Base-by-base conservation (phyloP, 2,113 vertebrate species). In the Caranx ignobilis region DNA sequence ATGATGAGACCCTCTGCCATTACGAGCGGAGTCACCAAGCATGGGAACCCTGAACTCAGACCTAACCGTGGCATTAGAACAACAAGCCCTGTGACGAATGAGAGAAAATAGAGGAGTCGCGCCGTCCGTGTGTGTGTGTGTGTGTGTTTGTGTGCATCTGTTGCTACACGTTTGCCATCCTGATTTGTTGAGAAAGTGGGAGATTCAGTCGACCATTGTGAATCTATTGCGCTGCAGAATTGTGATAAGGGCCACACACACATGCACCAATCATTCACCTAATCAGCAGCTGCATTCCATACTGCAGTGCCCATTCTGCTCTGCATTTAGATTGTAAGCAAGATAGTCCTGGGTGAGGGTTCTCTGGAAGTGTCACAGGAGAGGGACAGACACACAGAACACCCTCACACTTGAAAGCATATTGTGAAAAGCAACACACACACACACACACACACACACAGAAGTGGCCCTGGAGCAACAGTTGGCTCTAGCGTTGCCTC, bases 61-160 rank as follows among this genome's bases (percentile, higher is more conserved):
- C 87, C 89, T 77, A 85, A 81, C 90, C 60, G 47, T 76, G 73
- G 89, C 78, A 93, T 90, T 91, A 90, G 87, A 90, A 89, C 90
- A 91, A 90, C 91, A 93, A 91, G 89, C 85, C 21, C 87, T 89
- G 88, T 94, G 91, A 92, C 92, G 68, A 93, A 94, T 92, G 85
- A 72, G 71, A 92, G 91, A 92, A 94, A 92, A 92, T 93, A 90
- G 89, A 89, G 57, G 78, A 77, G 82, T 80, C 60, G 50, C 71
- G n/a, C 64, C 75, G 79, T 61, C 60, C 62, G 62, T 50, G 71
- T 61, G 39, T 55, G 63, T 59, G 37, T 54, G 63, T 57, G 84
- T 56, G 64, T 62, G 72, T 1, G 71, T 50, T 54, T 43, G 59
- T 75, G 69, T 47, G 80, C 59, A 74, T 82, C 45, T 10, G 10